A percentile compares a stretch with the other conserved stretches of the same genome.
phyloP scores from a whole-genome alignment of 2,888 invertebrate species.

The Reticulitermes lucifugus region DNA sequence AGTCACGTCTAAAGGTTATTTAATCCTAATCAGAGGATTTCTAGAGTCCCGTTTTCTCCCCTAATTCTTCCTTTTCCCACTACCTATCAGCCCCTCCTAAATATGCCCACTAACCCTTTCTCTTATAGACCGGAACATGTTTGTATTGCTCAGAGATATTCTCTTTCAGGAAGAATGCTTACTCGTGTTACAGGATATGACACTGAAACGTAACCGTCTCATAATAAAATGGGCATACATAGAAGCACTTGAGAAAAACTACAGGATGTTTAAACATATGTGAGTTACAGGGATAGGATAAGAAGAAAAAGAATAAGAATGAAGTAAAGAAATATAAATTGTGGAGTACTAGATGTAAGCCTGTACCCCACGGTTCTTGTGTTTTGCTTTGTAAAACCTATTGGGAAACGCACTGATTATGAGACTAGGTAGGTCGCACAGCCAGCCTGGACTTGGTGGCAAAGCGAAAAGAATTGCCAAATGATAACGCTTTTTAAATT shows the following conservation, averaged over 20 bases:
- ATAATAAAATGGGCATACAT: neutral
- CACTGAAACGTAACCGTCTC: conserved; percentile 18
- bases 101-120: conserved; percentile 32
- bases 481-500: too few species aligned
- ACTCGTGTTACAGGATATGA: conserved; percentile 39
- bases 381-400: too few species aligned
- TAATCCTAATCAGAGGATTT: conserved; percentile 53
- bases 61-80: conserved; percentile 14
- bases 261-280: neutral
- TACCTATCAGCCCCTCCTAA: conserved; percentile 18
- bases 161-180: conserved; percentile 39
- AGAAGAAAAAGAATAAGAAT: too few species aligned
- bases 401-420: too few species aligned
- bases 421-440: too few species aligned
- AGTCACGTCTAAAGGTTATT: conserved; percentile 54
- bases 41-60: conserved; percentile 10
- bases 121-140: conserved; percentile 41
- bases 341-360: too few species aligned
- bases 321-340: too few species aligned
- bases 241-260: neutral
- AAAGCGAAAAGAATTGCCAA: too few species aligned
- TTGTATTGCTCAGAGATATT: conserved; percentile 39
- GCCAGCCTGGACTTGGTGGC: too few species aligned
- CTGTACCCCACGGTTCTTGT: too few species aligned
- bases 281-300: too few species aligned